Conservation (phyloP, 2,113 vertebrate genomes). For the Nannobrachium achirus region DNA sequence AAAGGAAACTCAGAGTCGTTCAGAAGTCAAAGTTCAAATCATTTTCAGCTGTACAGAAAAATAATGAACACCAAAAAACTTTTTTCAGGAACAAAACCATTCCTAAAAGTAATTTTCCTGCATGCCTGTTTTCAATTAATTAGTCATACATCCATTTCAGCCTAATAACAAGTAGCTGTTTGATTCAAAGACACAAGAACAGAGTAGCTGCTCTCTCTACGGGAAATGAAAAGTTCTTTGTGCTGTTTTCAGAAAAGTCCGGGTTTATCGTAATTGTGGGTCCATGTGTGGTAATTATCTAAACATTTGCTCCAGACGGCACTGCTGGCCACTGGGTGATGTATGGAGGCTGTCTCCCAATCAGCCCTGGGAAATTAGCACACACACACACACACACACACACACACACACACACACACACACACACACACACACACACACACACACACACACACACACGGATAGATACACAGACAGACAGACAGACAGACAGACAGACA, state of each 20-base stretch:
- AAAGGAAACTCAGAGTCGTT: slow-evolving; percentile 6
- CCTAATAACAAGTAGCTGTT: background rate
- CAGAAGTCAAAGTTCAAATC: slow-evolving; percentile 2
- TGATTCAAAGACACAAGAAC: background rate
- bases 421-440: slow-evolving; percentile 5
- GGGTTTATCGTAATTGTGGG: background rate
- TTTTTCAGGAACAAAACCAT: slow-evolving; percentile 3
- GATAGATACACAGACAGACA: slow-evolving; percentile 15
- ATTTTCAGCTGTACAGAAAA: slow-evolving; percentile 20
- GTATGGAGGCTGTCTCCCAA: slow-evolving; percentile 57
- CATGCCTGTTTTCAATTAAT: background rate
- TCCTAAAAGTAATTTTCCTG: background rate
- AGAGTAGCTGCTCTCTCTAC: background rate
- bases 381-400: slow-evolving; percentile 18
- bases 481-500: background rate
- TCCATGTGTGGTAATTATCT: slow-evolving; percentile 36
- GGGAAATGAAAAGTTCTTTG: too few relatives aligned
- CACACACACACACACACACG: slow-evolving; percentile 24
- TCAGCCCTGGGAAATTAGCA: slow-evolving; percentile 62
- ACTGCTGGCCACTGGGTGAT: slow-evolving; percentile 50
- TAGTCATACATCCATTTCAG: background rate
- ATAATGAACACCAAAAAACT: slow-evolving; percentile 5
- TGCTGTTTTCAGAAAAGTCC: background rate
- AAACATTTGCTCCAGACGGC: slow-evolving; percentile 52
- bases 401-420: slow-evolving; percentile 1